These are phyloP conservation scores for Perizoma affinitatum DNA, from an alignment of 2,888 invertebrate species.

Conservation along the genomic window DNA sequence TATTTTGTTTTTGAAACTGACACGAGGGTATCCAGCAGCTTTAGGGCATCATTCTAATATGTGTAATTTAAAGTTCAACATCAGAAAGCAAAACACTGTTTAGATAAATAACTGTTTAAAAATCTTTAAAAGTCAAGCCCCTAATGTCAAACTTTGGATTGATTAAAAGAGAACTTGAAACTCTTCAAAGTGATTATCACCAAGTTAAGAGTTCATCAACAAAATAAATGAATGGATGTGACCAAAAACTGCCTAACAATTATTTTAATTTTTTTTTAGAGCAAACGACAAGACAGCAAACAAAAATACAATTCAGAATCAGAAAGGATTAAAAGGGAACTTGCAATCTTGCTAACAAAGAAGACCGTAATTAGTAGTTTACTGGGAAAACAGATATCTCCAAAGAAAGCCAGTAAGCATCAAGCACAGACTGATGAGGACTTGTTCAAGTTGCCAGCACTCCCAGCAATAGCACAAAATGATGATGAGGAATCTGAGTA, in stretches of 20 bases:
- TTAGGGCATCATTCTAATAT: no score
- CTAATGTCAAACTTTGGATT: no score
- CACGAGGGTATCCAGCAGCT: no score
- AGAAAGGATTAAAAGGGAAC: slow-evolving; percentile 88
- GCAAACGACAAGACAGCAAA: slow-evolving; percentile 89
- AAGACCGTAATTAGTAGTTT: slow-evolving; percentile 90
- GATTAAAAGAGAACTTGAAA: no score
- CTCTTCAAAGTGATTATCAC: no score
- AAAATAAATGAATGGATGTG: no score
- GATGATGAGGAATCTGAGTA: slow-evolving; percentile 78
- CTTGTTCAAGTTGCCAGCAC: slow-evolving; percentile 87
- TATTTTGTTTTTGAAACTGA: slow-evolving; percentile 27
- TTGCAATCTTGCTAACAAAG: slow-evolving; percentile 89
- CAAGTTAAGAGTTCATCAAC: no score
- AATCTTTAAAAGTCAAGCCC: no score
- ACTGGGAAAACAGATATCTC: slow-evolving; percentile 82
- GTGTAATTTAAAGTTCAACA: no score
- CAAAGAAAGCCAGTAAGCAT: slow-evolving; percentile 60
- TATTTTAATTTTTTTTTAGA: slow-evolving; percentile 76
- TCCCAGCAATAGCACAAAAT: slow-evolving; percentile 63
- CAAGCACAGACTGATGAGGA: slow-evolving; percentile 74
- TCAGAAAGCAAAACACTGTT: no score
- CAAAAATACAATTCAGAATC: slow-evolving; percentile 88
- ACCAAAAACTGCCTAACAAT: background rate
- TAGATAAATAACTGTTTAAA: no score